Conservation (phyloP, 2,797 vertebrate genomes). For the Anguilla obscura region DNA sequence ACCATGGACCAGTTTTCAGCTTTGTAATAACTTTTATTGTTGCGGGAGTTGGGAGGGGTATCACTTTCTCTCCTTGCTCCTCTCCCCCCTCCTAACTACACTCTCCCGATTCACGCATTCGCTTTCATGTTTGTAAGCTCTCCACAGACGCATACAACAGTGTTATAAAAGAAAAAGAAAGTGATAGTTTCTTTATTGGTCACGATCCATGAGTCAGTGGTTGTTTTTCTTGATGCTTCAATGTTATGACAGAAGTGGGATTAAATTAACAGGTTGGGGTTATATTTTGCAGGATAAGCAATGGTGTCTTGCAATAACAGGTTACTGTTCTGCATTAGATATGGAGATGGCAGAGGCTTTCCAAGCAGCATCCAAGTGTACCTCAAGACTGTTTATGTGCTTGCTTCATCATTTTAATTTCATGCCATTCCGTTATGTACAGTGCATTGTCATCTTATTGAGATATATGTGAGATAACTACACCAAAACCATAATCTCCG, state of each 20-base stretch:
- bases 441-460: neutral
- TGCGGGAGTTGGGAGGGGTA: neutral
- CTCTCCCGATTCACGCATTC: neutral
- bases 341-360: neutral
- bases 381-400: neutral
- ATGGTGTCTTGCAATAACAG: neutral
- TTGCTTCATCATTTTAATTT: neutral
- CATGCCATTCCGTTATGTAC: neutral
- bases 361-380: neutral
- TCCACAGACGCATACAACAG: neutral
- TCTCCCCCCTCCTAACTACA: neutral
- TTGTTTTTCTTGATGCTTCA: neutral
- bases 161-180: neutral
- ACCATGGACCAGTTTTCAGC: neutral
- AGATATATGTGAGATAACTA: neutral
- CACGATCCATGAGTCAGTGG: neutral
- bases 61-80: neutral
- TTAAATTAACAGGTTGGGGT: neutral
- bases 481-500: conserved; percentile 16
- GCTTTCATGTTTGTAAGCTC: neutral
- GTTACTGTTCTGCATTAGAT: neutral
- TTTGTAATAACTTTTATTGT: neutral
- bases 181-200: neutral
- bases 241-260: neutral
- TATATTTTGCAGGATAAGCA: neutral